These are phyloP conservation scores for Agriopis aurantiaria DNA, from an alignment of 2,888 invertebrate species.

Conservation along the genomic window DNA sequence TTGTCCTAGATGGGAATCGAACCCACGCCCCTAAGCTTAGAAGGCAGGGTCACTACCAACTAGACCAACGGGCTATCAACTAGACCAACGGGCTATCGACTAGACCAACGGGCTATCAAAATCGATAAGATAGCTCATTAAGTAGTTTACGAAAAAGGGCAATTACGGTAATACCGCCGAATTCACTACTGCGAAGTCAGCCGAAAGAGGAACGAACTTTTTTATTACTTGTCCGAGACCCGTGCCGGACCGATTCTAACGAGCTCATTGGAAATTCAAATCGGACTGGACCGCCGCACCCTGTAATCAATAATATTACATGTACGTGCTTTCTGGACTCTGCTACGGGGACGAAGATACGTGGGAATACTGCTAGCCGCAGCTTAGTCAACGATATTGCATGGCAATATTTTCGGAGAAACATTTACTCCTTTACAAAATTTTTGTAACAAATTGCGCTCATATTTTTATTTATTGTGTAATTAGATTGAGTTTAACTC, in stretches of 20 bases:
- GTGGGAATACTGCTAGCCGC: conserved; percentile 50
- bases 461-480: background rate
- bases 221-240: conserved; percentile 71
- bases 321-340: conserved; percentile 81
- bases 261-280: conserved; percentile 86
- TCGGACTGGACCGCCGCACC: conserved; percentile 77
- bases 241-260: conserved; percentile 77
- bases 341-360: conserved; percentile 55
- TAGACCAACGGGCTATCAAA: too few species aligned
- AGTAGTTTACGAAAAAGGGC: conserved; percentile 57
- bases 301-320: conserved; percentile 86
- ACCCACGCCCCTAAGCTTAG: too few species aligned
- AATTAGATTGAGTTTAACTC: too few species aligned
- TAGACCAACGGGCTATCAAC: too few species aligned
- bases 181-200: conserved; percentile 70
- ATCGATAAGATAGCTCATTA: conserved; percentile 40
- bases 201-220: conserved; percentile 74
- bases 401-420: conserved; percentile 7
- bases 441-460: conserved; percentile 9
- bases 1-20: too few species aligned
- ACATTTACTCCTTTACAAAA: conserved; percentile 9
- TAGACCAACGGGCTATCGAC: too few species aligned
- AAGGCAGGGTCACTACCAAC: too few species aligned
- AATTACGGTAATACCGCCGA: conserved; percentile 64
- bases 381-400: conserved; percentile 42